Evolutionary conservation across 2,113 vertebrate species (phyloP), one percentile per base, ranked within the genome.

Genomic region (Eleginops maclovinus): DNA sequence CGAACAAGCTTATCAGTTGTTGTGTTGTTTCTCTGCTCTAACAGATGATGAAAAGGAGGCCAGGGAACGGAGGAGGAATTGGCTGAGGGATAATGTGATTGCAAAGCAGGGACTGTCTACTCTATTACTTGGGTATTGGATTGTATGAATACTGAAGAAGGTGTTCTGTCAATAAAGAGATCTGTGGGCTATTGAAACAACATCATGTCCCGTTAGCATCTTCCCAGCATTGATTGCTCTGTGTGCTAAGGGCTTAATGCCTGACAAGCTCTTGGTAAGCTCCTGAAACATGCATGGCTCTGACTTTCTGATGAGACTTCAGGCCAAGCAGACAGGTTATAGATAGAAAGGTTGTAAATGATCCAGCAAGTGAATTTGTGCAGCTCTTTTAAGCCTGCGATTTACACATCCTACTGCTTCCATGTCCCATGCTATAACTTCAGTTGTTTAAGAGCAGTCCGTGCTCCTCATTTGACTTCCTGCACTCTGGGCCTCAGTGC

Each of bases 71-170:
- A 64, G 11, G 49, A 75, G 62, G 51, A 67, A 82, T 76, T 71
- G 75, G 40, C 26, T 59, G 43, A 74, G 31, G 70, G 79, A 80
- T 76, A 63, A 88, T 76, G 26, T 76, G 58, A 81, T 75, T 79
- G 81, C 55, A 40, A 56, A 61, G 56, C 71, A 47, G 63, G 44
- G 55, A 24, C 11, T 81, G 69, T 81, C 74, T 72, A 43, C 75
- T 69, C 54, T 82, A 24, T 76, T 76, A 69, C 77, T 74, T 46
- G 19, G 70, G 46, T 56, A 66, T 80, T 82, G 73, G 62, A 75
- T 66, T 56, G 55, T 53, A 73, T 19, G 61, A 85, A 63, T 46
- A 10, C 19, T 46, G 54, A 12, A 73, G 51, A 49, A 26, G 61
- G 24, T 24, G 72, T 75, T 76, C 28, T 62, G 63, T 83, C 66